Base-by-base conservation (phyloP, 2,888 invertebrate genomes). In the Mesochorus sp. region DNA sequence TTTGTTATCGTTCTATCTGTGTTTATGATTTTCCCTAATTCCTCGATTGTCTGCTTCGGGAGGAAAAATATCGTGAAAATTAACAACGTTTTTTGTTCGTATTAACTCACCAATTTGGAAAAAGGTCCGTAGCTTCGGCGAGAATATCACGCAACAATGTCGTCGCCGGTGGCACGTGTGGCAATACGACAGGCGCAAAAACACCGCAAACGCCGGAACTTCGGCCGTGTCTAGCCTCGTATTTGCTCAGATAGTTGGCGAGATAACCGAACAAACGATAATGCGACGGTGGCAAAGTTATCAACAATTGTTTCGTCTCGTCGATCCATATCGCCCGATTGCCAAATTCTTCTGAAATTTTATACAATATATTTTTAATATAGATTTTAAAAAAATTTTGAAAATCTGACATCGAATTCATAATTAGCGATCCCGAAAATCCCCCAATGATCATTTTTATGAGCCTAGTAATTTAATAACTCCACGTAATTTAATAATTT, bases 151-250 rank as follows among this genome's bases (percentile, higher is more conserved):
- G 86, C 47, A 91, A 86, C 19, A 91, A 85, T 19, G 86, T 87
- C 24, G 90, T 90, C 57, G 90, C 90, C 6, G 91, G 89, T 62
- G 91, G 90, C 49, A 91, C 88, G 78, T 90, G 90, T n/a, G 91
- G 90, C 57, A 91, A 79, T 64, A 91, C 87, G 61, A 91, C 87
- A 8, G 91, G 91, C 3, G 90, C 90, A 79, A 91, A 91, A 28
- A 89, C 89, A 24, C 87, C 87, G 75, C 88, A 87, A 42, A 90
- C 87, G 2, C 91, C 91, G 51, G 88, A 87, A 78, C 87, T 84
- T 17, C 88, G 86, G 21, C 89, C 89, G 72, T 91, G 90, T 76
- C 82, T 84, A 10, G 86, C 83, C 75, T 90, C 91, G 83, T 90
- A 91, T 51, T 86, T 88, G 81, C 89, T 87, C 39, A 91, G 86